phyloP scores from a whole-genome alignment of 2,888 invertebrate species.

The Osedax frankpressi region DNA sequence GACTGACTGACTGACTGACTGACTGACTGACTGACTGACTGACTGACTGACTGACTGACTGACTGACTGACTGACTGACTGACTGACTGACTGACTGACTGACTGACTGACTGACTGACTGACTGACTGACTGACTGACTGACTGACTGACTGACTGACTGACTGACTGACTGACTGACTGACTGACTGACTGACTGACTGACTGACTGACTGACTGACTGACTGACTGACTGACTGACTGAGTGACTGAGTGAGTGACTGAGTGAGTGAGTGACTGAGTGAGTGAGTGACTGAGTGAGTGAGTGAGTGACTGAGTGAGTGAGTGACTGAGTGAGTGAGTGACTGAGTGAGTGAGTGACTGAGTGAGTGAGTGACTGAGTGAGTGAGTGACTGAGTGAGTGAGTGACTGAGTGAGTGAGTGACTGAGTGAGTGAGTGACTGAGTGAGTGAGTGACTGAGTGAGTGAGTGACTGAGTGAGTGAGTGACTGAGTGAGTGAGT shows the following conservation, averaged over 20 bases:
- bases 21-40: neutral
- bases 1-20: neutral
- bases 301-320: slow-evolving; percentile 16
- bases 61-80: neutral
- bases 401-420: slow-evolving; percentile 17
- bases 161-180: slow-evolving; percentile 19
- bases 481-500: neutral
- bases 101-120: neutral
- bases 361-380: slow-evolving; percentile 21
- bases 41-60: neutral
- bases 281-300: slow-evolving; percentile 21
- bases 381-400: slow-evolving; percentile 20
- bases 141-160: slow-evolving; percentile 3
- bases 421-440: slow-evolving; percentile 15
- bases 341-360: slow-evolving; percentile 18
- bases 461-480: slow-evolving; percentile 10
- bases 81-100: slow-evolving; percentile 10
- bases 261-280: slow-evolving; percentile 18
- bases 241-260: slow-evolving; percentile 18
- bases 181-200: slow-evolving; percentile 18
- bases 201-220: slow-evolving; percentile 16
- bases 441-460: slow-evolving; percentile 13
- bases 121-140: slow-evolving; percentile 13
- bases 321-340: slow-evolving; percentile 19
- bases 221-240: slow-evolving; percentile 18